Conservation (phyloP, 2,888 invertebrate genomes). For the Thysanoteuthis rhombus region DNA sequence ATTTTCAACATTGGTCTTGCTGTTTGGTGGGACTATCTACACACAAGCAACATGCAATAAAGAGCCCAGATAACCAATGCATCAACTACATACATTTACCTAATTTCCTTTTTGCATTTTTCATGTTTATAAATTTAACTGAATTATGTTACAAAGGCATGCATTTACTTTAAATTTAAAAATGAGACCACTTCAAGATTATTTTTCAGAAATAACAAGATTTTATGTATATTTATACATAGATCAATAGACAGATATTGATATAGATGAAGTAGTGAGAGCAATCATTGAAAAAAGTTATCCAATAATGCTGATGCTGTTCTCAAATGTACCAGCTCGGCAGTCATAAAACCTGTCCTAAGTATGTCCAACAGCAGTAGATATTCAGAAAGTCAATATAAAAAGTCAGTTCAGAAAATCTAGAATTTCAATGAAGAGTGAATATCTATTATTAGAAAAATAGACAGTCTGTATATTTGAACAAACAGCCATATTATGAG, state of each 20-base stretch:
- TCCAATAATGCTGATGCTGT: neutral
- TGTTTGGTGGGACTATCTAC: neutral
- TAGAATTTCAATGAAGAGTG: neutral
- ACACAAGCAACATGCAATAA: neutral
- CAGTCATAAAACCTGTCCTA: neutral
- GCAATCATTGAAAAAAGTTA: neutral
- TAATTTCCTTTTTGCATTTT: neutral
- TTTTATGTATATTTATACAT: neutral
- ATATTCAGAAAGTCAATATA: neutral
- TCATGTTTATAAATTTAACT: neutral
- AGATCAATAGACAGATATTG: too few species aligned
- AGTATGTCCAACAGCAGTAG: neutral
- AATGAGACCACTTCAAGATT: too few species aligned
- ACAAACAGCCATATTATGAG: too few species aligned
- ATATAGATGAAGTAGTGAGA: neutral
- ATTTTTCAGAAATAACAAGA: neutral
- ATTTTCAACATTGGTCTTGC: slow-evolving; percentile 12
- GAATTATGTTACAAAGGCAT: neutral
- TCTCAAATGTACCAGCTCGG: neutral
- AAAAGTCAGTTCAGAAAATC: neutral
- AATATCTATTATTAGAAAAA: neutral
- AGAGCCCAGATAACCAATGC: neutral
- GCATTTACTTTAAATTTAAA: neutral
- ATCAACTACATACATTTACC: neutral
- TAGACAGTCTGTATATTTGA: too few species aligned